Percentiles rank a stretch among this genome's conserved stretches.
Conservation (phyloP, 92 coral and sea anemone genomes). For the Paramuricea clavata region DNA sequence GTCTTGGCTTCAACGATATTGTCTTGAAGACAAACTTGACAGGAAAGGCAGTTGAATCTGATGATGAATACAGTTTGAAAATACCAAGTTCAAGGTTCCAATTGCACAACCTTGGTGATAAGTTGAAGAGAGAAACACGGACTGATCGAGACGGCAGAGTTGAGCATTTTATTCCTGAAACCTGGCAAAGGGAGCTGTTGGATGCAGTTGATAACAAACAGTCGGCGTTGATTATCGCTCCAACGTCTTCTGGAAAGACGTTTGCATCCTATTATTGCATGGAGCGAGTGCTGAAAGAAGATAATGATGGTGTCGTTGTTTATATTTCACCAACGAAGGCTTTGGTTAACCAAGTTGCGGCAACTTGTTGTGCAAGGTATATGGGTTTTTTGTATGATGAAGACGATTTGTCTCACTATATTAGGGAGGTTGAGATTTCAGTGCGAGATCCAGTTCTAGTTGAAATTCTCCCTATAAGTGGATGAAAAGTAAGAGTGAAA, state of each 20-base stretch:
- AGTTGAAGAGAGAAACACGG: constrained; percentile 71
- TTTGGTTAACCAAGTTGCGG: constrained; percentile 81
- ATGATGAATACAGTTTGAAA: constrained; percentile 51
- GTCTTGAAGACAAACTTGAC: constrained; percentile 37
- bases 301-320: constrained; percentile 76
- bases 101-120: constrained; percentile 75
- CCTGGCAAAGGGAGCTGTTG: constrained; percentile 81
- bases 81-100: constrained; percentile 77
- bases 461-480: too few species aligned
- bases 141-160: constrained; percentile 74
- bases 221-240: constrained; percentile 81
- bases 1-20: constrained; percentile 72
- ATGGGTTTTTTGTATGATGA: too few species aligned
- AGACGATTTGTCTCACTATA: background rate
- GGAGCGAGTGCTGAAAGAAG: constrained; percentile 75
- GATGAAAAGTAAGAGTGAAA: too few species aligned
- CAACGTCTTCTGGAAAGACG: constrained; percentile 84
- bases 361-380: constrained; percentile 77
- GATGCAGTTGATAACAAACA: constrained; percentile 80
- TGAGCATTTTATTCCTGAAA: constrained; percentile 77
- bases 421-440: too few species aligned
- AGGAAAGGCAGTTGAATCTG: background rate
- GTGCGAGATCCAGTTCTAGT: too few species aligned
- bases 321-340: constrained; percentile 89
- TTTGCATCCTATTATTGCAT: constrained; percentile 83